Conservation (phyloP, 2,797 vertebrate species). For the Amniataba percoides region DNA sequence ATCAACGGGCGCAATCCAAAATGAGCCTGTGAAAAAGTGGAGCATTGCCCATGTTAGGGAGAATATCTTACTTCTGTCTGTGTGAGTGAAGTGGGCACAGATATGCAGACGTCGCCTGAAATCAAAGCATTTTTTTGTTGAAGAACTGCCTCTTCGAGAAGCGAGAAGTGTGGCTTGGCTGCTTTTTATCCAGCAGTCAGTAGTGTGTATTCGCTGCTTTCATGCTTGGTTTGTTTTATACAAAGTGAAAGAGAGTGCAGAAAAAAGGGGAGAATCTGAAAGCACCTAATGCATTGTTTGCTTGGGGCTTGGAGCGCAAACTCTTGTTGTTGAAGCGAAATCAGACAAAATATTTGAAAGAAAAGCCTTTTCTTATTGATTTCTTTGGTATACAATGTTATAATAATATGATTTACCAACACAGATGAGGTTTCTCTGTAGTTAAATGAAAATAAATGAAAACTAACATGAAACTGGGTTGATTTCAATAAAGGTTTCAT, state of each 20-base stretch:
- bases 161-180: constrained; percentile 22
- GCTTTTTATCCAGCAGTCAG: constrained; percentile 39
- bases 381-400: background rate
- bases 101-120: constrained; percentile 35
- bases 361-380: background rate
- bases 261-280: constrained; percentile 17
- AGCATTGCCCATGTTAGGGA: constrained; percentile 15
- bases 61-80: constrained; percentile 14
- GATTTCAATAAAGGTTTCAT: constrained; percentile 30
- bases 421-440: background rate
- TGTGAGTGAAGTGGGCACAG: constrained; percentile 19
- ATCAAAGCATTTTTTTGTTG: constrained; percentile 34
- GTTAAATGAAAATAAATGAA: constrained; percentile 7
- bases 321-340: background rate
- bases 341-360: constrained; percentile 13
- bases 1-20: constrained; percentile 21
- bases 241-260: constrained; percentile 29
- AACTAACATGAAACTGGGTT: background rate
- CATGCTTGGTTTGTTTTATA: constrained; percentile 51
- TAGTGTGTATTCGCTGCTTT: constrained; percentile 19
- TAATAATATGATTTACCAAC: background rate
- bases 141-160: constrained; percentile 29
- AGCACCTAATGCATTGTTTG: background rate
- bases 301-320: background rate
- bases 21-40: constrained; percentile 38